phyloP scores from a whole-genome alignment of 1,140 invertebrate species.

The Lasioglossum baleicum region DNA sequence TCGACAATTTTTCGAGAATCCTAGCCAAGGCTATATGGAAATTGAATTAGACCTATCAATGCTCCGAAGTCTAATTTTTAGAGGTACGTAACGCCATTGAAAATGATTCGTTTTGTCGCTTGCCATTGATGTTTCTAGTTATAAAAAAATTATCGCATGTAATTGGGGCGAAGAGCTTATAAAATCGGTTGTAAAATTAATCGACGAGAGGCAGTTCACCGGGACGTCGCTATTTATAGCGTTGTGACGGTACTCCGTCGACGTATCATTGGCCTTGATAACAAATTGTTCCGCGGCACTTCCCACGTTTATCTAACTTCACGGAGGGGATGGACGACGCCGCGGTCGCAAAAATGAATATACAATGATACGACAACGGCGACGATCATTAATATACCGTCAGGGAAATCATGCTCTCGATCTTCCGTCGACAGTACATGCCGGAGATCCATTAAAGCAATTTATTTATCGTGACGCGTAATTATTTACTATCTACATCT shows the following conservation, averaged over 20 bases:
- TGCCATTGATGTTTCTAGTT: too few species aligned
- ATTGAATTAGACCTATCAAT: too few species aligned
- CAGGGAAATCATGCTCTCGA: conserved; percentile 25
- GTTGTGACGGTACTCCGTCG: conserved; percentile 8
- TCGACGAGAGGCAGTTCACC: not conserved
- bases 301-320: conserved; percentile 15
- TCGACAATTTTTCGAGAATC: too few species aligned
- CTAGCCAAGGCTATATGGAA: too few species aligned
- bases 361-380: conserved; percentile 15
- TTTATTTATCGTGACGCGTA: conserved; percentile 41
- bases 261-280: conserved; percentile 10
- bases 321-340: too few species aligned
- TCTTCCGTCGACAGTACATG: conserved; percentile 26
- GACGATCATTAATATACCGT: conserved; percentile 38
- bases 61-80: too few species aligned
- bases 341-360: conserved; percentile 36
- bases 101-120: too few species aligned
- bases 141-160: too few species aligned
- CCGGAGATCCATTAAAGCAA: conserved; percentile 27
- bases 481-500: conserved; percentile 37
- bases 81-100: too few species aligned
- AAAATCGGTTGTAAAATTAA: not conserved
- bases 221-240: not conserved
- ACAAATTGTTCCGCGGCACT: conserved; percentile 20
- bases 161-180: not conserved